Conservation (phyloP, 2,113 vertebrate genomes). For the Chionodraco myersi region DNA sequence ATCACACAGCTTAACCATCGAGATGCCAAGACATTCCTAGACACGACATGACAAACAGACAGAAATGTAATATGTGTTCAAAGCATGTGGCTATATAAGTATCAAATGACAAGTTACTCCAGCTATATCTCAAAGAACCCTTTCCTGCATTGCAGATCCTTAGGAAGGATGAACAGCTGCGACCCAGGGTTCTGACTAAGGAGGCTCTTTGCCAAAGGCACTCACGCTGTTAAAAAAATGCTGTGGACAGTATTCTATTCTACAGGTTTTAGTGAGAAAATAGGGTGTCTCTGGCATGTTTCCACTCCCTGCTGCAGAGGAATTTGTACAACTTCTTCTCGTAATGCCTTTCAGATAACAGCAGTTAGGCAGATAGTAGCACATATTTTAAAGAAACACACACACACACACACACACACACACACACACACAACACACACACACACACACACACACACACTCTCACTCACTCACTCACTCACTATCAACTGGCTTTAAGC, state of each 20-base stretch:
- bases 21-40: too few relatives aligned
- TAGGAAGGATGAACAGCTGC: slow-evolving; percentile 18
- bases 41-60: not conserved
- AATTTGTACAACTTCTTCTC: slow-evolving; percentile 11
- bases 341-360: slow-evolving; percentile 35
- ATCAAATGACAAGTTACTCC: not conserved
- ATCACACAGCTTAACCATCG: not conserved
- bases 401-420: not conserved
- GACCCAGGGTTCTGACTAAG: slow-evolving; percentile 44
- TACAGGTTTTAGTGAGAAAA: slow-evolving; percentile 22
- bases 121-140: not conserved
- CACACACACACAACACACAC: not conserved
- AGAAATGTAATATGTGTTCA: not conserved
- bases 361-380: slow-evolving; percentile 6
- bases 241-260: slow-evolving; percentile 33
- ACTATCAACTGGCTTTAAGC: too few relatives aligned
- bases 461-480: not conserved
- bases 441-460: not conserved
- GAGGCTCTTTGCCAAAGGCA: slow-evolving; percentile 35
- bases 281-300: slow-evolving; percentile 6
- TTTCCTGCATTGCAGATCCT: slow-evolving; percentile 10
- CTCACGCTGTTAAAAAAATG: slow-evolving; percentile 27
- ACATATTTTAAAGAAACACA: not conserved
- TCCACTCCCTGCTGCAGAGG: not conserved
- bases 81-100: not conserved